A percentile compares a stretch with the other conserved stretches of the same genome.
Conservation (phyloP, 1,140 invertebrate species). For the Babylonia areolata region DNA sequence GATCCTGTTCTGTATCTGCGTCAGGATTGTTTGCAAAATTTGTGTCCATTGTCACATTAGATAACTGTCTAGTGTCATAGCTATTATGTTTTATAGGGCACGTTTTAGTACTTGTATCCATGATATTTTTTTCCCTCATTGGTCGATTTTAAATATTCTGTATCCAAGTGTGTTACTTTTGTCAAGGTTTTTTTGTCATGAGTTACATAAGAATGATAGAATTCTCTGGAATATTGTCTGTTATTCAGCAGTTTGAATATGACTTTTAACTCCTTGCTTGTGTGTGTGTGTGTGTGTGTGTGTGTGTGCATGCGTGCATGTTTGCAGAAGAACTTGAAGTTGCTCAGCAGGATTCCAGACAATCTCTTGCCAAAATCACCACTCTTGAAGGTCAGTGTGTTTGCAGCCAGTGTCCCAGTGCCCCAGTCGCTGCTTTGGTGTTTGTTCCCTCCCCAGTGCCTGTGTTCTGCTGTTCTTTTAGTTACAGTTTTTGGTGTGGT, state of each 20-base stretch:
- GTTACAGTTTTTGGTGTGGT: neutral
- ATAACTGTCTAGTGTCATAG: no score
- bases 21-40: no score
- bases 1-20: no score
- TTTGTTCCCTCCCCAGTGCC: neutral
- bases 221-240: neutral
- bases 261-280: neutral
- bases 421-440: no score
- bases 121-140: no score
- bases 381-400: conserved; percentile 67
- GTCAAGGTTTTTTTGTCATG: no score
- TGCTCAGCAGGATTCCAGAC: conserved; percentile 60
- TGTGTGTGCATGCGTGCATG: conserved; percentile 13
- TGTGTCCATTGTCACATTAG: no score
- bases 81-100: no score
- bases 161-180: no score
- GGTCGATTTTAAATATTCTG: no score
- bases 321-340: conserved; percentile 68
- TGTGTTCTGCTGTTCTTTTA: neutral
- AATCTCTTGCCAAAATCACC: conserved; percentile 71
- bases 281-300: conserved; percentile 38
- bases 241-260: neutral
- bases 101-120: no score
- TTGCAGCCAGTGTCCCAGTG: neutral
- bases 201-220: no score